Base-by-base conservation (phyloP, 2,113 vertebrate species). In the Boulengeromyrus knoepffleri region DNA sequence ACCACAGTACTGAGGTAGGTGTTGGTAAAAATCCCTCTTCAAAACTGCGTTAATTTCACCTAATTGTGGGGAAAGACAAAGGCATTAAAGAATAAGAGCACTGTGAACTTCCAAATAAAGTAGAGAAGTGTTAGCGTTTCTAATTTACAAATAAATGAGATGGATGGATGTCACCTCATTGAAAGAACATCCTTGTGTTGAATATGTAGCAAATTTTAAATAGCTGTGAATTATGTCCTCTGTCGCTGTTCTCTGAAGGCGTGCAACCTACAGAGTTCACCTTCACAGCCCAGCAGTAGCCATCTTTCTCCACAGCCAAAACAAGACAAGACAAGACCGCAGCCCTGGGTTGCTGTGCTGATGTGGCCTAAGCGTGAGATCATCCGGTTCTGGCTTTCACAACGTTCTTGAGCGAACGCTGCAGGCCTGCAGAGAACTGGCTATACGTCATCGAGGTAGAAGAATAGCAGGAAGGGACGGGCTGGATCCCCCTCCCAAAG, bases 381-480 rank as follows among this genome's bases (percentile, higher is more conserved):
- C 85, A 17, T 49, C 4, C 13, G 1, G 9, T 85, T 58, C 27
- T 12, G 88, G 27, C 36, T 89, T 56, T 89, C 66, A 80, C 70
- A 4, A 42, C 46, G 85, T 84, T 27, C 70, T 52, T 31, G 53
- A 90, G 88, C 5, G 77, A 46, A 24, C 2, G 2, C 39, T 36
- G 3, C 88, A 56, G 36, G 49, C 74, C 49, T 13, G 45, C 53
- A 31, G 19, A 36, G 45, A 74, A 66, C 62, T 31, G 88, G 62
- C 27, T 74, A 50, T 9, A 6, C 19, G 27, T 52, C 46, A 52
- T 50, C 0, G 49, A 47, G 85, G 45, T n/a, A 46, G 89, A 89
- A 89, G 80, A 89, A 89, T 89, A 77, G 52, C 80, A 85, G 89
- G 89, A 89, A 89, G 74, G 27, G 89, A 27, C 9, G 12, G 39